phyloP scores from a whole-genome alignment of 2,888 invertebrate species.

The Diogma glabrata region DNA sequence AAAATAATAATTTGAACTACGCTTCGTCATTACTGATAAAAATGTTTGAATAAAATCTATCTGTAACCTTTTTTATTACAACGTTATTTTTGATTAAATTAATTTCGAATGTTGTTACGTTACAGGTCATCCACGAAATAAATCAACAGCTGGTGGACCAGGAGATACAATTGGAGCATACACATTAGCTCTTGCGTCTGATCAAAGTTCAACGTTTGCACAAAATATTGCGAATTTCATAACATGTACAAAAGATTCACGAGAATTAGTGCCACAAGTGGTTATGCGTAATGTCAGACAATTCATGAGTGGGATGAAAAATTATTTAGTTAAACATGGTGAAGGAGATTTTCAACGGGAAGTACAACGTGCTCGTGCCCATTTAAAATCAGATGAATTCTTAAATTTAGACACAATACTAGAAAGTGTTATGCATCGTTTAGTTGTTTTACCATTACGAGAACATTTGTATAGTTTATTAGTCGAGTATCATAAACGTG shows the following conservation, averaged over 20 bases:
- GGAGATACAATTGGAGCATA: slow-evolving; percentile 67
- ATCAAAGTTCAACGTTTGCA: slow-evolving; percentile 80
- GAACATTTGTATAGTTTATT: slow-evolving; percentile 73
- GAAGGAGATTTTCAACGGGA: slow-evolving; percentile 86
- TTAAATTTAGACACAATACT: slow-evolving; percentile 90
- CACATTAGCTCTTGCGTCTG: slow-evolving; percentile 67
- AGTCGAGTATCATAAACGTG: slow-evolving; percentile 76
- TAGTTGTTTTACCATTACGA: slow-evolving; percentile 77
- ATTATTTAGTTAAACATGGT: slow-evolving; percentile 91
- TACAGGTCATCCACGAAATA: slow-evolving; percentile 63
- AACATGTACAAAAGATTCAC: slow-evolving; percentile 81
- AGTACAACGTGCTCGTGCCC: slow-evolving; percentile 51
- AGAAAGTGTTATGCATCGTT: slow-evolving; percentile 86
- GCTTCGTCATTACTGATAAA: no score
- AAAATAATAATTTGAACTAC: no score
- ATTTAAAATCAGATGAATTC: slow-evolving; percentile 81
- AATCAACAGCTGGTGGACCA: slow-evolving; percentile 43
- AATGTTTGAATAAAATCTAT: no score
- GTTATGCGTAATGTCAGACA: slow-evolving; percentile 87
- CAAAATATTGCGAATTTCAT: slow-evolving; percentile 90
- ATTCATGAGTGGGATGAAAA: slow-evolving; percentile 98
- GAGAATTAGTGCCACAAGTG: slow-evolving; percentile 76
- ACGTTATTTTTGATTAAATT: background rate
- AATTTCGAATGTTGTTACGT: slow-evolving; percentile 13
- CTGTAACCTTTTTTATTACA: background rate